phyloP scores from a whole-genome alignment of 2,113 vertebrate species.

The Azemiops feae region DNA sequence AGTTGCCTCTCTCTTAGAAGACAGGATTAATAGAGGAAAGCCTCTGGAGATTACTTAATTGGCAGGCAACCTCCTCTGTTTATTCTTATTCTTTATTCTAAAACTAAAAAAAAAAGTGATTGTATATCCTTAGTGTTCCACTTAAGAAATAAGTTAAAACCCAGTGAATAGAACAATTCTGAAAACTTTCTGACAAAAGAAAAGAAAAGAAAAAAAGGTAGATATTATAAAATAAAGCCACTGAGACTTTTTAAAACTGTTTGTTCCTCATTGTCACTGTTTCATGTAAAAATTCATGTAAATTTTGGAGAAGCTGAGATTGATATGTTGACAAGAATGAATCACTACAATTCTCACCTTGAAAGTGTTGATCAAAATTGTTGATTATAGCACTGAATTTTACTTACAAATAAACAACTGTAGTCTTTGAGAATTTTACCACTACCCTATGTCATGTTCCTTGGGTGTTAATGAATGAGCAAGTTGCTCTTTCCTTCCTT shows the following conservation, averaged over 20 bases:
- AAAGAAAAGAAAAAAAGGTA: not conserved
- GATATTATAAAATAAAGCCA: not conserved
- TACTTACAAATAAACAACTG: constrained; percentile 3
- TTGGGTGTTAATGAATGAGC: constrained; percentile 29
- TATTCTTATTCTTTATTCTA: too few relatives aligned
- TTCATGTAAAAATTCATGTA: not conserved
- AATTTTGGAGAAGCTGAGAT: not conserved
- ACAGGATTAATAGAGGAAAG: too few relatives aligned
- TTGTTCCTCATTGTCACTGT: not conserved
- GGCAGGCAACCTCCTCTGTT: too few relatives aligned
- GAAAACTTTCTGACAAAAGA: not conserved
- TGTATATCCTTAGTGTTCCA: not conserved
- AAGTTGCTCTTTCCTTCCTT: not conserved
- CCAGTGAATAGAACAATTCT: not conserved
- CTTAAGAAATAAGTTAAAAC: not conserved
- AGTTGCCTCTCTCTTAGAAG: not conserved
- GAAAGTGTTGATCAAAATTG: constrained; percentile 29
- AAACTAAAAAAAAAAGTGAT: too few relatives aligned
- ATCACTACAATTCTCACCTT: not conserved
- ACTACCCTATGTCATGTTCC: not conserved
- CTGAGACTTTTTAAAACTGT: not conserved
- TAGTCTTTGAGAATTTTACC: constrained; percentile 17
- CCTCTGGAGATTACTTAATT: too few relatives aligned
- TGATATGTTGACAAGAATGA: not conserved
- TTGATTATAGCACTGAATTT: constrained; percentile 17